Base-by-base conservation (phyloP, 2,888 invertebrate species). In the Chloroclystis v-ata region DNA sequence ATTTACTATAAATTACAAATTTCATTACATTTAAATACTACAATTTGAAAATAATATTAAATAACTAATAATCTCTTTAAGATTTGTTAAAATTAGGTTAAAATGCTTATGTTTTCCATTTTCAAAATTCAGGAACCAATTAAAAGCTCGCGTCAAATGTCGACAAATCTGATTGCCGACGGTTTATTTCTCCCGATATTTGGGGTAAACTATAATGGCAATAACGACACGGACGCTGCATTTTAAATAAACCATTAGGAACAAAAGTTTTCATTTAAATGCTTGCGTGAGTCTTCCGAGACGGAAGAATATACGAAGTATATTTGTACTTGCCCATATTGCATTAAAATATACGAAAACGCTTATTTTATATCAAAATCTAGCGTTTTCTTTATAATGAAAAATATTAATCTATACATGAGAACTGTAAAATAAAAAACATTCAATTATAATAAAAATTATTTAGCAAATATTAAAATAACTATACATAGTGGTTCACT, bases 1-100 rank as follows among this genome's bases (percentile, higher is more conserved):
- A 75, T 75, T 73, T 78, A 79, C 78, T 82, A 84, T 85, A 82
- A 80, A 80, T 85, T 83, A 82, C 80, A 83, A 73, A 77, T 81
- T 82, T 81, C 73, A 77, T 82, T 84, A 86, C 77, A 76, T 66
- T 75, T 78, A 78, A 69, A 71, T 66, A 65, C 70, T 75, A 74
- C 64, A 57, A 60, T 69, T 69, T 65, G 54, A 67, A 68, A 65
- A 67, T 54, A 61, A 69, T 69, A 73, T 72, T 72, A 75, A 68
- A 75, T 72, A 75, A 76, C 68, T 78, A 77, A 72, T 79, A 78
- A 78, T 78, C 78, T 79, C 76, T 69, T 70, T 65, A 60, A 57
- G 52, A 63, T 58, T 60, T 59, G 49, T 63, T 63, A 61, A 65
- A 52, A 63, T 54, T 57, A 56, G 30, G 54, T 56, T 60, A 38